Conservation (phyloP, 1,140 invertebrate species). For the Drosophila willistoni region DNA sequence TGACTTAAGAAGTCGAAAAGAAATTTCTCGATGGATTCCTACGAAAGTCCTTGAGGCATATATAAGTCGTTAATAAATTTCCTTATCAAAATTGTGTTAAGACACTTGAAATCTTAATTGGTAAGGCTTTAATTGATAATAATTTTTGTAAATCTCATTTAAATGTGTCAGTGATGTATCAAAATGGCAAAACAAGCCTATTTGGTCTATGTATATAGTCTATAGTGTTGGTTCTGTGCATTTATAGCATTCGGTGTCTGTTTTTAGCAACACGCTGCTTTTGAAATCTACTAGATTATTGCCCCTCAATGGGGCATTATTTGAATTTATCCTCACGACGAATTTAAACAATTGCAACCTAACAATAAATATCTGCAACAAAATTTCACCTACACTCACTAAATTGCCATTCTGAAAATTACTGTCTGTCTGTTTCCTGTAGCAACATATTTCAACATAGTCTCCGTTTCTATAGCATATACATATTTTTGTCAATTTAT, state of each 20-base stretch:
- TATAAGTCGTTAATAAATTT: no score
- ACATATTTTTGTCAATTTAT: neutral
- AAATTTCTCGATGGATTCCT: no score
- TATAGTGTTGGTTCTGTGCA: neutral
- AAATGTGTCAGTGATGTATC: neutral
- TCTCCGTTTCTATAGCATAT: neutral
- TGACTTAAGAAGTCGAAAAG: no score
- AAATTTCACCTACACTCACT: neutral
- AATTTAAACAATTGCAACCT: constrained; percentile 33
- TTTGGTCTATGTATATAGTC: constrained; percentile 1
- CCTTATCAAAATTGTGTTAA: no score
- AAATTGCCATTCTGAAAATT: neutral
- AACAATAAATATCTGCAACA: constrained; percentile 27
- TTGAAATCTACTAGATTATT: constrained; percentile 63
- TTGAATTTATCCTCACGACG: constrained; percentile 35
- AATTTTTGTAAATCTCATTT: neutral
- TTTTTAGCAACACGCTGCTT: constrained; percentile 20
- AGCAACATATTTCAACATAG: constrained; percentile 1
- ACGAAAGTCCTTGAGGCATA: no score
- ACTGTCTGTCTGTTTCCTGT: constrained; percentile 4
- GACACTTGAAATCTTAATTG: no score
- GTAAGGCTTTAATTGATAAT: no score
- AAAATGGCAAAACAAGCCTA: neutral
- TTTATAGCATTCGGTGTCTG: constrained; percentile 15
- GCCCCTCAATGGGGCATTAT: constrained; percentile 42